Conservation (phyloP, 1,140 invertebrate species). For the Drosophila virilis region DNA sequence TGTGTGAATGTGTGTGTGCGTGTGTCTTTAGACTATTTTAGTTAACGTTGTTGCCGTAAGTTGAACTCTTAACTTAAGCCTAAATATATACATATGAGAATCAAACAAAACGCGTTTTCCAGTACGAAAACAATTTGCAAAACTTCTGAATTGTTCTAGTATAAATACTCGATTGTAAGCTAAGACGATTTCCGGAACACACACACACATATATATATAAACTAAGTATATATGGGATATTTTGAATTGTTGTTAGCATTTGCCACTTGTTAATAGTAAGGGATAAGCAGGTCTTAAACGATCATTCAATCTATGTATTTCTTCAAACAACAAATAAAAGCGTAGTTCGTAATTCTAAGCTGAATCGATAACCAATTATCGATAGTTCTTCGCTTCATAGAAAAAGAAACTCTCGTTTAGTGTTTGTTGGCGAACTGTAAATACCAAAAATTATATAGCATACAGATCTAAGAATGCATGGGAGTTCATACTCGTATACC, state of each 20-base stretch:
- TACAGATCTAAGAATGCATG: constrained; percentile 13
- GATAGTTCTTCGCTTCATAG: constrained; percentile 41
- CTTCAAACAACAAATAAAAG: constrained; percentile 13
- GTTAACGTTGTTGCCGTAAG: constrained; percentile 44
- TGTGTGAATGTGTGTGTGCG: constrained; percentile 7
- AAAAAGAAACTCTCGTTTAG: constrained; percentile 29
- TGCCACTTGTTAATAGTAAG: constrained; percentile 50
- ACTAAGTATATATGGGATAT: constrained; percentile 19
- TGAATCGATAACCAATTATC: constrained; percentile 21
- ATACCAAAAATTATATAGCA: constrained; percentile 45
- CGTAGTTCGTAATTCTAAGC: constrained; percentile 21
- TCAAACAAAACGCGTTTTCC: constrained; percentile 47
- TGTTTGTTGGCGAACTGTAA: constrained; percentile 61
- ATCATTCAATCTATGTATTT: constrained; percentile 33
- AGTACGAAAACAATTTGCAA: constrained; percentile 25
- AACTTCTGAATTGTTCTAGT: constrained; percentile 19
- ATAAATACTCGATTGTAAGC: constrained; percentile 17
- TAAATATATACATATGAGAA: constrained; percentile 36
- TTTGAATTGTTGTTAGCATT: constrained; percentile 54
- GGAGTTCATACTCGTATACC: background rate
- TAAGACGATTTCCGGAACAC: constrained; percentile 4
- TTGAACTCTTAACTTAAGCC: constrained; percentile 23
- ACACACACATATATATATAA: constrained; percentile 9
- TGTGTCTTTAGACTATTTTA: constrained; percentile 18
- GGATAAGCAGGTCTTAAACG: constrained; percentile 27